A percentile compares a stretch with the other conserved stretches of the same genome.
Evolutionary conservation across 2,113 vertebrate genomes (phyloP).

Genomic region (Oncorhynchus kisutch): DNA sequence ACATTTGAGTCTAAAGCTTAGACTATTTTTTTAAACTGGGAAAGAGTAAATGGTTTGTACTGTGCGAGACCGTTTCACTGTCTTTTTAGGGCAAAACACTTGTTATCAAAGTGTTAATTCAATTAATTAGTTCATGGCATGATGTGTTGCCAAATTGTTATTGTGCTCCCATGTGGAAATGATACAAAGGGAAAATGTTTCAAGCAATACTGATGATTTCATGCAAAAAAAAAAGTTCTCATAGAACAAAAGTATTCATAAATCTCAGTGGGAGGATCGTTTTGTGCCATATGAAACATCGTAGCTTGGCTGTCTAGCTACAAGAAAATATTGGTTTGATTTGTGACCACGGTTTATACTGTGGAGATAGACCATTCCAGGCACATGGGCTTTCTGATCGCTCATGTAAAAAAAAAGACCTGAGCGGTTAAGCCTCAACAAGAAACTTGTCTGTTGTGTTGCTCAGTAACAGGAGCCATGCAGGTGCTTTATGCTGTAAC

Average conservation of each 20-base stretch:
- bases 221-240: not conserved
- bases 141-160: not conserved
- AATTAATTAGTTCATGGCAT: not conserved
- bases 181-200: not conserved
- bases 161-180: not conserved
- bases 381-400: slow-evolving; percentile 39
- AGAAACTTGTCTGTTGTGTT: slow-evolving; percentile 46
- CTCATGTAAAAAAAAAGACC: too few species aligned
- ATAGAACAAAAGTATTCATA: not conserved
- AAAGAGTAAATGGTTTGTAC: slow-evolving; percentile 19
- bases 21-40: slow-evolving; percentile 23
- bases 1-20: slow-evolving; percentile 19
- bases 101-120: not conserved
- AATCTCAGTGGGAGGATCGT: not conserved
- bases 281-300: slow-evolving; percentile 17
- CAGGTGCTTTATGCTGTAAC: not conserved
- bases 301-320: slow-evolving; percentile 22
- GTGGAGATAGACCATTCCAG: slow-evolving; percentile 32
- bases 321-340: slow-evolving; percentile 38
- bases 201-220: not conserved
- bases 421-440: not conserved
- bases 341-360: slow-evolving; percentile 22
- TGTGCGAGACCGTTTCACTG: slow-evolving; percentile 1
- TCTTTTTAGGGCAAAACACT: not conserved
- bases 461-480: slow-evolving; percentile 53